Base-by-base conservation (phyloP, 2,797 vertebrate species). In the Glyptemys insculpta region DNA sequence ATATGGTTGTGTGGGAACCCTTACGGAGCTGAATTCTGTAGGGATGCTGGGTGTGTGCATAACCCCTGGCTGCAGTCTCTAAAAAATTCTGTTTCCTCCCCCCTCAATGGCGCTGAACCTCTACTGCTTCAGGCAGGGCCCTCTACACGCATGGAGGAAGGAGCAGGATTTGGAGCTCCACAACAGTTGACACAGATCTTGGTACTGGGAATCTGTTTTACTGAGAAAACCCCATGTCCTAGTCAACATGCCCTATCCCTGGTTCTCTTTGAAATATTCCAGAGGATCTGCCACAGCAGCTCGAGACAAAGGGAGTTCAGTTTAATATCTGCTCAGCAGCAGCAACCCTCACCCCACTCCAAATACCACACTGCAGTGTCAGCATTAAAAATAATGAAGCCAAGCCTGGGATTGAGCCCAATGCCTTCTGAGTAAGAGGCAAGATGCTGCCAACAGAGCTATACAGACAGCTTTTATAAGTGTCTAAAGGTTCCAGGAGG, bases 271-370 rank as follows among this genome's bases (percentile, higher is more conserved):
- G 65, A 37, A 72, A 72, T 41, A 72, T 41, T 68, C 65, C n/a
- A 21, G 21, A 37, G 34, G 9, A 23, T 37, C 65, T 68, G 65
- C 19, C 65, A 72, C 19, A 21, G n/a, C 65, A 23, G 19, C 18
- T 10, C 9, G 16, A 41, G n/a, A 65, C 91, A 81, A 93, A 85
- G 44, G 50, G 76, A 91, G 56, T 23, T n/a, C 53, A 25, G 4
- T 41, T 74, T 68, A 88, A 78, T 31, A 57, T 44, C 0, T 0
- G 25, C 41, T 62, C 57, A 84, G 57, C 0, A 12, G 41, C 57
- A 79, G 80, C 41, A 89, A 85, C 65, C 34, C 25, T 8, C 41
- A 9, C 57, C 37, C n/a, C 50, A 44, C 31, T 90, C 56, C n/a
- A 41, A 84, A 79, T 57, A 25, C 31, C 29, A 23, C 37, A 72